These are phyloP conservation scores for Drosophila vallismaia DNA, from an alignment of 2,888 invertebrate species.

Conservation along the genomic window DNA sequence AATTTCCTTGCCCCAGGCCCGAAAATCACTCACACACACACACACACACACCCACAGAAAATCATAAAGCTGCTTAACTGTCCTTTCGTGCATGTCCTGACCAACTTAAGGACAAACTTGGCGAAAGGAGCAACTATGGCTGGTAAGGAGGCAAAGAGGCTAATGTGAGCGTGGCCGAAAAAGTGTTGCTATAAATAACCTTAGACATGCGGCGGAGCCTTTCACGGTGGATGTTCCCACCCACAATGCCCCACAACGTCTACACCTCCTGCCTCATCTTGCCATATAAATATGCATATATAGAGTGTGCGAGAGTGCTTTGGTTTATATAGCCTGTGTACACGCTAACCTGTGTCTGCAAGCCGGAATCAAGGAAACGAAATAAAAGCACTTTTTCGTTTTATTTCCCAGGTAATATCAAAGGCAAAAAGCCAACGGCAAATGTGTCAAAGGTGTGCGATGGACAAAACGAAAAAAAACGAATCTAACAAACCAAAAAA, in stretches of 20 bases:
- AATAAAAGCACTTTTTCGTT: conserved; percentile 58
- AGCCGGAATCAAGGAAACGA: conserved; percentile 70
- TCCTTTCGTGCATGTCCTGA: conserved; percentile 56
- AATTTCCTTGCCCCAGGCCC: conserved; percentile 45
- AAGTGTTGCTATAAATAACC: conserved; percentile 75
- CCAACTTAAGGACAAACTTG: conserved; percentile 50
- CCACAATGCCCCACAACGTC: not conserved
- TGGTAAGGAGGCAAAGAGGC: conserved; percentile 41
- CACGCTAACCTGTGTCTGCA: conserved; percentile 71
- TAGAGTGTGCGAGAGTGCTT: conserved; percentile 14
- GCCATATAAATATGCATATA: conserved; percentile 41
- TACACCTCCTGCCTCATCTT: conserved; percentile 28
- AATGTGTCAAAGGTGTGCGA: conserved; percentile 62
- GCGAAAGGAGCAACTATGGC: conserved; percentile 41
- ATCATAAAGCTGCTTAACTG: conserved; percentile 68
- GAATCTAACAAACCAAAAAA: conserved; percentile 39
- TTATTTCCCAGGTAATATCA: conserved; percentile 25
- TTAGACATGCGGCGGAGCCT: conserved; percentile 53
- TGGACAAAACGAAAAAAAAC: conserved; percentile 22
- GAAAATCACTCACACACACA: not conserved
- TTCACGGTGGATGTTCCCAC: conserved; percentile 16
- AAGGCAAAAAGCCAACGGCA: conserved; percentile 49
- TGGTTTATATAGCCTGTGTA: conserved; percentile 50
- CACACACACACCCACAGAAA: conserved; percentile 20
- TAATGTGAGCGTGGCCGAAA: conserved; percentile 62